Evolutionary conservation across 2,888 invertebrate genomes (phyloP).

Genomic region (Cremastobaeus sp.): DNA sequence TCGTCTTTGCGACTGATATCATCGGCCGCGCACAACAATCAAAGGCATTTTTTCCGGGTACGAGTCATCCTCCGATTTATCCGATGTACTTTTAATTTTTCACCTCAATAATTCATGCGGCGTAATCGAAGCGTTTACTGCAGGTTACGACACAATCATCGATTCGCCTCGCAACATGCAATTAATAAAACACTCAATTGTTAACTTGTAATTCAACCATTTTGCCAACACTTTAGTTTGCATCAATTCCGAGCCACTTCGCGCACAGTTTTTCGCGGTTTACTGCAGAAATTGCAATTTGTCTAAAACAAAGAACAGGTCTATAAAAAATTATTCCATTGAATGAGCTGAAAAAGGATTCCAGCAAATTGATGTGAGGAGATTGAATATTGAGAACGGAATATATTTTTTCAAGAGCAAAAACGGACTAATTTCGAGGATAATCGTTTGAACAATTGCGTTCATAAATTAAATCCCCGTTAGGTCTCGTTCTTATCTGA

Average conservation of each 20-base stretch:
- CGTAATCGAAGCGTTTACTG: background rate
- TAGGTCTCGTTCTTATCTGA: slow-evolving; percentile 46
- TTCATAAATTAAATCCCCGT: slow-evolving; percentile 51
- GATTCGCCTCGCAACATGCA: background rate
- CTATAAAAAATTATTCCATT: background rate
- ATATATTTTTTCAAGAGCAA: background rate
- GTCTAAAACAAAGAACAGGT: slow-evolving; percentile 1
- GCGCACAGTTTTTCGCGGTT: slow-evolving; percentile 11
- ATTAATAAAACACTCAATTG: too few relatives aligned
- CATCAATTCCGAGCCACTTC: slow-evolving; percentile 1
- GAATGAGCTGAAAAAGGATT: background rate
- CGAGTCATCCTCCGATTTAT: slow-evolving; percentile 44
- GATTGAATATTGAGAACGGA: too few relatives aligned
- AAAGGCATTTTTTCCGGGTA: slow-evolving; percentile 51
- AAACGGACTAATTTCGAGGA: background rate
- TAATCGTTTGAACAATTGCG: background rate
- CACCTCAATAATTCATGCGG: slow-evolving; percentile 14
- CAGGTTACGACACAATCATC: background rate
- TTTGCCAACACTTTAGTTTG: slow-evolving; percentile 4
- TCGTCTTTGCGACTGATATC: slow-evolving; percentile 54
- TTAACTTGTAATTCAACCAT: too few relatives aligned
- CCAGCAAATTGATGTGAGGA: too few relatives aligned
- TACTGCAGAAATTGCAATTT: background rate
- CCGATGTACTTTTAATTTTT: slow-evolving; percentile 22
- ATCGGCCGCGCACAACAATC: slow-evolving; percentile 49